Conservation (phyloP, 37 sponge, comb jelly and placozoan species). For the Tethya wilhelma region DNA sequence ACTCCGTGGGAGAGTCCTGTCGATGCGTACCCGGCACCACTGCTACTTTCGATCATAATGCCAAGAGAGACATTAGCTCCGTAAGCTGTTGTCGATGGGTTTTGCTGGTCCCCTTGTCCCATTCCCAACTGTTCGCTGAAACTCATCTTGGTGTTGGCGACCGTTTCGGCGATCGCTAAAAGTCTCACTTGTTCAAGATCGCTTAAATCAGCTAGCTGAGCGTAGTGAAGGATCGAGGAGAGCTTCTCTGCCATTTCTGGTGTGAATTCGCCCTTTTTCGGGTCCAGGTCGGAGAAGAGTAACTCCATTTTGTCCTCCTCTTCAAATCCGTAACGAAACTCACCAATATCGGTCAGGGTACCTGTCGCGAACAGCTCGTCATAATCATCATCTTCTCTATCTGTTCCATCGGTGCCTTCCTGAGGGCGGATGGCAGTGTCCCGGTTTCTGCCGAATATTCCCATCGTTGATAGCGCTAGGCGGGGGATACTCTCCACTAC, state of each 20-base stretch:
- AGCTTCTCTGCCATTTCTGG: constrained; percentile 55
- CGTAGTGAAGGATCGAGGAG: constrained; percentile 27
- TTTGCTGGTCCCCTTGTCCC: neutral
- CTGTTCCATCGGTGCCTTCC: neutral
- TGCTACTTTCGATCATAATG: constrained; percentile 1
- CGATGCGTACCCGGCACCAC: constrained; percentile 71
- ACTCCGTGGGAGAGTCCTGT: constrained; percentile 27
- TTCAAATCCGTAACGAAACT: constrained; percentile 33
- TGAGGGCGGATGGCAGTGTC: neutral
- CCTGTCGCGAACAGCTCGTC: constrained; percentile 57
- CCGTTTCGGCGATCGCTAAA: constrained; percentile 80
- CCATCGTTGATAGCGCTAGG: constrained; percentile 54
- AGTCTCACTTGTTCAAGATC: constrained; percentile 83
- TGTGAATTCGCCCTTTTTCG: constrained; percentile 39
- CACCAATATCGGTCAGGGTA: constrained; percentile 21
- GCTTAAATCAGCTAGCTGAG: constrained; percentile 78
- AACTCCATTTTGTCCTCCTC: constrained; percentile 9
- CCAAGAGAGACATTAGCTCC: neutral
- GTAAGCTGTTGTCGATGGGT: neutral
- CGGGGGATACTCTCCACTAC: constrained; percentile 53
- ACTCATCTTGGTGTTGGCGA: constrained; percentile 75
- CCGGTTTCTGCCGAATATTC: constrained; percentile 3
- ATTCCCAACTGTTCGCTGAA: constrained; percentile 21
- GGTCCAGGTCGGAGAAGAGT: constrained; percentile 33
- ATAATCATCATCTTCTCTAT: constrained; percentile 40